phyloP scores from a whole-genome alignment of 2,797 vertebrate species.

The Perodicticus potto region DNA sequence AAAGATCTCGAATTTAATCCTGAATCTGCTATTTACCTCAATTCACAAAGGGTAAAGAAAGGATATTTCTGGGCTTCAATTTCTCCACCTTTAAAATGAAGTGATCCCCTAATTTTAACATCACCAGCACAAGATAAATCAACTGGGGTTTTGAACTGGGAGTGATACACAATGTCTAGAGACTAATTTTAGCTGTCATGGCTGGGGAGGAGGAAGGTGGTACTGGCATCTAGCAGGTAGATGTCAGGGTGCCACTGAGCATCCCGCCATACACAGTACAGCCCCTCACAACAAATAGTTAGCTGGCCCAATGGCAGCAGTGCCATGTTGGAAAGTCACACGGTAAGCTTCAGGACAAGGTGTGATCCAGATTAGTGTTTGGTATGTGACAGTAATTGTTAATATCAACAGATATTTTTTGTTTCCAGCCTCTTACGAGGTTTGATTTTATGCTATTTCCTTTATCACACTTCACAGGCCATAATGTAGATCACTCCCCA shows the following conservation, averaged over 20 bases:
- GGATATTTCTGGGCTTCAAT: not conserved
- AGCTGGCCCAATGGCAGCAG: fast-evolving
- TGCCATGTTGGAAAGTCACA: not conserved
- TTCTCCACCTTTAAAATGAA: not conserved
- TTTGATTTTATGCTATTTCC: conserved; percentile 3
- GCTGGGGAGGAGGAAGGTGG: not conserved
- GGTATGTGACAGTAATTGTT: not conserved
- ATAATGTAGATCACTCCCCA: not conserved
- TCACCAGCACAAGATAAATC: not conserved
- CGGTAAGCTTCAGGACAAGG: not conserved
- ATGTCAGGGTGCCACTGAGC: not conserved
- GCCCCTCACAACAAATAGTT: not conserved
- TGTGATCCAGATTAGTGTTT: not conserved
- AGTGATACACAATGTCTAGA: not conserved
- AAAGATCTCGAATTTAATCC: not conserved
- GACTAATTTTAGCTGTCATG: not conserved
- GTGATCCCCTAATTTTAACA: not conserved
- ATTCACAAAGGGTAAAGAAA: not conserved
- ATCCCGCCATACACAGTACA: not conserved
- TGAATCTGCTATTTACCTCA: not conserved
- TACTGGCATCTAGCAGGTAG: not conserved
- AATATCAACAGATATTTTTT: not conserved
- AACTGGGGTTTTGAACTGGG: not conserved
- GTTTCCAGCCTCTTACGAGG: not conserved
- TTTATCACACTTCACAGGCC: not conserved